Base-by-base conservation (phyloP, 2,888 invertebrate species). In the Lamellibrachia satsuma region DNA sequence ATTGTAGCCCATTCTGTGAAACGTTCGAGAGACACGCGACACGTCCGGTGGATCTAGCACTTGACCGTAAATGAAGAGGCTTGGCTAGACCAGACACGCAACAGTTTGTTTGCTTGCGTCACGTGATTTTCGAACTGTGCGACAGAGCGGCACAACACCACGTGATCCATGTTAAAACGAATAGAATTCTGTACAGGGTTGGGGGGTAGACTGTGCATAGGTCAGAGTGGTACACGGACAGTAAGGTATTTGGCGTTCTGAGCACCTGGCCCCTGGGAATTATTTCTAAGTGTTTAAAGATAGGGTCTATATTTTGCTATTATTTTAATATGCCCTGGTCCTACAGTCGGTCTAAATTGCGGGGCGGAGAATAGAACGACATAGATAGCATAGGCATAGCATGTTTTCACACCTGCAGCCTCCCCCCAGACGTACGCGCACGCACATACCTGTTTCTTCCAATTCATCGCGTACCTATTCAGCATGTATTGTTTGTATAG, bases 1-100 rank as follows among this genome's bases (percentile, higher is more conserved):
- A 94, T 98, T 97, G 52, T 92, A 52, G 55, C 91, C 91, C 91
- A 91, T 91, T 91, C 22, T 91, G 75, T 22, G 75, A 75, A 6
- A 75, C 22, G 75, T 75, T 75, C 75, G 75, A 75, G 75, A 75
- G 3, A 75, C 75, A 22, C 22, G 27, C 57, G n/a, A n/a, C n/a
- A 57, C 55, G 11, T 15, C 75, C 75, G 75, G 6, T 75, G 75
- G 75, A 75, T n/a, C 75, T 75, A 15, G 75, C 22, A 6, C 22
- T 75, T n/a, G 6, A n/a, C 75, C 3, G 75, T 22, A 75, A 75
- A 6, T 75, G 75, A 75, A 75, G 75, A 75, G 75, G 11, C 75
- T 3, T 15, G 22, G 75, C 39, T 39, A 15, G 75, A 15, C 55
- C 55, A 55, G 55, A 3, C 3, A 9, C 55, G 55, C 9, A 3